Conservation (phyloP, 2,797 vertebrate genomes). For the Sebastes trivittatus region DNA sequence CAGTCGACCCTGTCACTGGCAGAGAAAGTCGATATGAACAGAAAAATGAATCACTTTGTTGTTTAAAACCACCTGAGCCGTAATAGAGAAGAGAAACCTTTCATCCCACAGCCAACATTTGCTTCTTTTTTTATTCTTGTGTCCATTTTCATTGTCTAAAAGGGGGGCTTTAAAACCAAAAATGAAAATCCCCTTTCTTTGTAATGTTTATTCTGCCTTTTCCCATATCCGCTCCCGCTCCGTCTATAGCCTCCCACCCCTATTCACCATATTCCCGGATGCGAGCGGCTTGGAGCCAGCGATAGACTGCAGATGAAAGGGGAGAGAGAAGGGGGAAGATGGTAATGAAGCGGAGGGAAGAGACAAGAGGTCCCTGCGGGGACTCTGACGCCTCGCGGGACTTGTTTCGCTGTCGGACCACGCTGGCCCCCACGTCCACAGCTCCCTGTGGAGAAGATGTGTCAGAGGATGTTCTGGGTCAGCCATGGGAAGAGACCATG, state of each 20-base stretch:
- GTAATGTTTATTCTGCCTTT: conserved; percentile 77
- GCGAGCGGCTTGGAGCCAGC: conserved; percentile 67
- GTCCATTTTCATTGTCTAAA: conserved; percentile 39
- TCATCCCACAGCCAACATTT: conserved; percentile 27
- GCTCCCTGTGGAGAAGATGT: conserved; percentile 69
- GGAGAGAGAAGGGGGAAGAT: conserved; percentile 64
- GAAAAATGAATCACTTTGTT: conserved; percentile 37
- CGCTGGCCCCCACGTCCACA: conserved; percentile 69
- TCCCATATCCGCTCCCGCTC: conserved; percentile 76
- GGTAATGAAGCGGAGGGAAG: conserved; percentile 75
- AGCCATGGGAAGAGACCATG: conserved; percentile 74
- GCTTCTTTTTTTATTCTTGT: conserved; percentile 19
- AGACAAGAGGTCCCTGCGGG: conserved; percentile 73
- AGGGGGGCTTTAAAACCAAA: conserved; percentile 38
- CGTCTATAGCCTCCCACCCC: conserved; percentile 65
- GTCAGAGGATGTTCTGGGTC: conserved; percentile 75
- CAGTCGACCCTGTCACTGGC: conserved; percentile 20
- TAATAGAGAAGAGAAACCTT: conserved; percentile 23
- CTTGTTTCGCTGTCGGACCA: conserved; percentile 73
- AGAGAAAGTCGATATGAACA: conserved; percentile 14
- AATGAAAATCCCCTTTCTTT: conserved; percentile 70
- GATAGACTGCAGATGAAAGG: conserved; percentile 77
- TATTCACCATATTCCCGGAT: conserved; percentile 74
- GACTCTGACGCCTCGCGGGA: conserved; percentile 58
- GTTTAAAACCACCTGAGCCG: conserved; percentile 44